Evolutionary conservation across 1,140 invertebrate genomes (phyloP).

Genomic region (Trachymyrmex septentrionalis): DNA sequence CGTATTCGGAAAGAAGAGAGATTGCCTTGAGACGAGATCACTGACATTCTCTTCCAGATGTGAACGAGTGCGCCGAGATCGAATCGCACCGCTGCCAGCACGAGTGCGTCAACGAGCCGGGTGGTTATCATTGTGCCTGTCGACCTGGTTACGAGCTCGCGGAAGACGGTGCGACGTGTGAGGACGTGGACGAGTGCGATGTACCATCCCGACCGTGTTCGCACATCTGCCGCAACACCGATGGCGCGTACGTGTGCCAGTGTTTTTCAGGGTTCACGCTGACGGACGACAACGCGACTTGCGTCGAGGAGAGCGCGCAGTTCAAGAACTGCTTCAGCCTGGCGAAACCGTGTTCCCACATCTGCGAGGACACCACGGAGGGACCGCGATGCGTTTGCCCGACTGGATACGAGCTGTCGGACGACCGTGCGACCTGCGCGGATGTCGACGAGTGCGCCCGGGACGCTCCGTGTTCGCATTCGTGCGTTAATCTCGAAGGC

Average conservation of each 20-base stretch:
- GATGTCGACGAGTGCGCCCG: constrained; percentile 90
- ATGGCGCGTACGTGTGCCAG: constrained; percentile 85
- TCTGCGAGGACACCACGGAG: constrained; percentile 88
- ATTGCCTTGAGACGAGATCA: neutral
- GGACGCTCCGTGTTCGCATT: constrained; percentile 76
- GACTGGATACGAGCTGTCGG: constrained; percentile 87
- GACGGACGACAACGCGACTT: constrained; percentile 77
- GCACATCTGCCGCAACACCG: constrained; percentile 82
- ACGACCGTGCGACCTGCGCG: constrained; percentile 85
- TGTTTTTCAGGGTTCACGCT: constrained; percentile 83
- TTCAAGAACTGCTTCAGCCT: constrained; percentile 80
- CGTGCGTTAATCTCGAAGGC: constrained; percentile 91
- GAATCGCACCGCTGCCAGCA: constrained; percentile 87
- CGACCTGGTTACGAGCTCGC: constrained; percentile 83
- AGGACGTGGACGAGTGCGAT: constrained; percentile 88
- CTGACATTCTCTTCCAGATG: constrained; percentile 87
- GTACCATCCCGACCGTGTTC: constrained; percentile 79
- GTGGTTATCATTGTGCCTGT: constrained; percentile 90
- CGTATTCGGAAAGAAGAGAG: neutral
- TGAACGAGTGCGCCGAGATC: constrained; percentile 91
- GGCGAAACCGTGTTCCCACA: constrained; percentile 83
- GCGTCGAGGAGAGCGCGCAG: constrained; percentile 55
- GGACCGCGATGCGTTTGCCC: constrained; percentile 89
- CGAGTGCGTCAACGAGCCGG: constrained; percentile 91
- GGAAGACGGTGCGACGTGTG: constrained; percentile 84